Evolutionary conservation across 2,113 vertebrate species (phyloP).

Genomic region (Urocolius indicus): DNA sequence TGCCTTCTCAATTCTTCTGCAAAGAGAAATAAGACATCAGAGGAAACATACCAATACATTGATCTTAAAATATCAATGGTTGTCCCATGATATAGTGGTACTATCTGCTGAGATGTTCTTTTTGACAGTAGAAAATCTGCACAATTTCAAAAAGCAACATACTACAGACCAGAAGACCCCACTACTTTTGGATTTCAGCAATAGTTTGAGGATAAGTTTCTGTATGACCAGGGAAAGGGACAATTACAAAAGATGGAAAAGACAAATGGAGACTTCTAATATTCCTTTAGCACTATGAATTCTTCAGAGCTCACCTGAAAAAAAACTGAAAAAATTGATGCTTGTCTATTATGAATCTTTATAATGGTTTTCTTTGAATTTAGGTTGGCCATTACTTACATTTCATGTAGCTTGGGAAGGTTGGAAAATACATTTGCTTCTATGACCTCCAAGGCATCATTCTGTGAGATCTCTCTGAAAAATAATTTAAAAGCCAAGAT

Average conservation of each 20-base stretch:
- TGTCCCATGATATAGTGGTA: neutral
- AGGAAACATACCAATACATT: neutral
- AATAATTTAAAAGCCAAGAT: constrained; percentile 57
- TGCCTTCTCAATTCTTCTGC: constrained; percentile 86
- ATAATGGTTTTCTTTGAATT: constrained; percentile 24
- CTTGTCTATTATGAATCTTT: constrained; percentile 5
- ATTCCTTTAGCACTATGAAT: neutral
- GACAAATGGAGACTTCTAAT: neutral
- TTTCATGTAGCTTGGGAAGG: constrained; percentile 82
- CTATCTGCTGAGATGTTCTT: neutral
- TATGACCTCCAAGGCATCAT: constrained; percentile 82
- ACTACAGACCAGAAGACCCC: neutral
- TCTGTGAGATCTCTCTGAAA: constrained; percentile 84
- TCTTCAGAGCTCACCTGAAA: neutral
- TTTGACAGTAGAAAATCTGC: neutral
- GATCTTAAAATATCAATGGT: neutral
- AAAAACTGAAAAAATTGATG: neutral
- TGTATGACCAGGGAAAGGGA: neutral
- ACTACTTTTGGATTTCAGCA: neutral
- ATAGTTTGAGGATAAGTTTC: neutral
- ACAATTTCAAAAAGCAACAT: neutral
- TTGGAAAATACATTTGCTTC: constrained; percentile 81
- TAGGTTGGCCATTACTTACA: constrained; percentile 77
- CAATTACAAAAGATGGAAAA: neutral
- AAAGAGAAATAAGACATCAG: constrained; percentile 39